These are phyloP conservation scores for Acropternis orthonyx DNA, from an alignment of 2,797 vertebrate species.

Conservation along the genomic window DNA sequence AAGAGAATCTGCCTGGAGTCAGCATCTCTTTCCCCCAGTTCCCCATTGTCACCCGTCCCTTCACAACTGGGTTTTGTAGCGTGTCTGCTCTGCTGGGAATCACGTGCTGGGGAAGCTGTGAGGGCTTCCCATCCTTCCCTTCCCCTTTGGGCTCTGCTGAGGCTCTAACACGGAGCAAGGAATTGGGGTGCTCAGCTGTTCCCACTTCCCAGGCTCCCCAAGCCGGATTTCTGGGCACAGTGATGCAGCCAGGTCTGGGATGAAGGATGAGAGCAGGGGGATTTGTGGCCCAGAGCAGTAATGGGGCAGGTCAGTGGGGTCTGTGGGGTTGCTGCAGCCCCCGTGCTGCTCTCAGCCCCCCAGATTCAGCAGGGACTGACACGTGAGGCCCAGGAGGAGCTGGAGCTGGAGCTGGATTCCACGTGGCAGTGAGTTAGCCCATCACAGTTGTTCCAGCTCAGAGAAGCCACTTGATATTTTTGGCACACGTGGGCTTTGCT, in stretches of 20 bases:
- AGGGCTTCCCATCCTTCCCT: not conserved
- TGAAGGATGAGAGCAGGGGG: not conserved
- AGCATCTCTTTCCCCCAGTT: not conserved
- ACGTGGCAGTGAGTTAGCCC: not conserved
- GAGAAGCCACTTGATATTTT: not conserved
- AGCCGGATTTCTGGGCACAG: not conserved
- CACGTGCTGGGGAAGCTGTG: fast-evolving
- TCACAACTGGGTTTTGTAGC: not conserved
- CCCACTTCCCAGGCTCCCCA: not conserved
- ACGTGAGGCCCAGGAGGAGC: not conserved
- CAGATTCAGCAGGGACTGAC: fast-evolving
- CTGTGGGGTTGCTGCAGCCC: not conserved
- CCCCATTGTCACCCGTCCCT: fast-evolving
- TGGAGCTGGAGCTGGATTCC: not conserved
- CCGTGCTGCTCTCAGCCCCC: not conserved
- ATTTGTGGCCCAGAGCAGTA: not conserved
- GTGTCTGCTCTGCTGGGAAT: not conserved
- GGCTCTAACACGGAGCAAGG: fast-evolving
- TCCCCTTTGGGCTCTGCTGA: not conserved
- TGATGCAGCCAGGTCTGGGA: fast-evolving
- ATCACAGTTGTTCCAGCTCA: fast-evolving
- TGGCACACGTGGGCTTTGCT: not conserved
- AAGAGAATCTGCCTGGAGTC: not conserved
- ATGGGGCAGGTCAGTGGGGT: not conserved
- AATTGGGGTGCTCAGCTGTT: not conserved